A percentile compares a stretch with the other conserved stretches of the same genome.
These are phyloP conservation scores for Drosophila glabriapex DNA, from an alignment of 2,888 invertebrate species.

Conservation along the genomic window DNA sequence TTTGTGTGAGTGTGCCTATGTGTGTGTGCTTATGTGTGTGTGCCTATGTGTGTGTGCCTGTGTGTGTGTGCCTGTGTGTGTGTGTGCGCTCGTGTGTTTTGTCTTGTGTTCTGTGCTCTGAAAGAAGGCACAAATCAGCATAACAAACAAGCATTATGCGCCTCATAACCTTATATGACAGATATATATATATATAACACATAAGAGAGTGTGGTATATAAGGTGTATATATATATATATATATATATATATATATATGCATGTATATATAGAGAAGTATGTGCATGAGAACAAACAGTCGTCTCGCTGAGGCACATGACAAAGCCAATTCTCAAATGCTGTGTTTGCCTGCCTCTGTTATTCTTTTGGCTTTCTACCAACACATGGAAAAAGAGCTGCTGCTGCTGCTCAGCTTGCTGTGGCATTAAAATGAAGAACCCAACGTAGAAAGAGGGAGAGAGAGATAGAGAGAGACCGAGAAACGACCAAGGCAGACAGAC, in stretches of 20 bases:
- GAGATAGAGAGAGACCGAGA: constrained; percentile 13
- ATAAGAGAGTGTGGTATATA: constrained; percentile 11
- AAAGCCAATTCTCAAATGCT: constrained; percentile 68
- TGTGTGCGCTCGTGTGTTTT: background rate
- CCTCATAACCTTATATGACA: constrained; percentile 54
- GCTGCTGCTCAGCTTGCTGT: constrained; percentile 20
- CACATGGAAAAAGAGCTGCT: constrained; percentile 30
- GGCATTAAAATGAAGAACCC: constrained; percentile 32
- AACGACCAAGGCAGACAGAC: constrained; percentile 67
- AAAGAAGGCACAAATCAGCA: constrained; percentile 70
- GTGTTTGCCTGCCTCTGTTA: constrained; percentile 54
- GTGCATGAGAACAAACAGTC: constrained; percentile 56
- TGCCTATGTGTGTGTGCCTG: too few species aligned
- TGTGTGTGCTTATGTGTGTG: background rate
- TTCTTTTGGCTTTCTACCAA: constrained; percentile 70
- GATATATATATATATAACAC: constrained; percentile 23
- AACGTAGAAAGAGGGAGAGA: background rate
- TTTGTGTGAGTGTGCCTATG: constrained; percentile 27
- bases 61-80: too few species aligned
- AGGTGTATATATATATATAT: background rate
- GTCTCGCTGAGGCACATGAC: constrained; percentile 49
- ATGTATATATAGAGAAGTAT: constrained; percentile 21
- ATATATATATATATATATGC: constrained; percentile 10
- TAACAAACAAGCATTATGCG: constrained; percentile 68
- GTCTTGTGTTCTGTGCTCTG: constrained; percentile 23